phyloP scores from a whole-genome alignment of 2,797 vertebrate species.

The Delichon dasypus region DNA sequence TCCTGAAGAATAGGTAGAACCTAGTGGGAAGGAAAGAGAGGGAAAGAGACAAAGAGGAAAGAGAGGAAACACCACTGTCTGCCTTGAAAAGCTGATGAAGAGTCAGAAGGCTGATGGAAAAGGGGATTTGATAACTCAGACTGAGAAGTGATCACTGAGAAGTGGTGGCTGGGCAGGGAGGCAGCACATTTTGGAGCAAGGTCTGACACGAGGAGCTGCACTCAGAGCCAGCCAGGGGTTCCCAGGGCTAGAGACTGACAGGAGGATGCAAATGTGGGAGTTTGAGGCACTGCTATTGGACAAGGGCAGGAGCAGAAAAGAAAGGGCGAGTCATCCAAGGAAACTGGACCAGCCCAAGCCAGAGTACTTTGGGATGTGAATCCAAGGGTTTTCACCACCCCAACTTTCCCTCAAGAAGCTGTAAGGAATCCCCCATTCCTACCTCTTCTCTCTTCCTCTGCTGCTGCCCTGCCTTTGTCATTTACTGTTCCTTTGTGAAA shows the following conservation, averaged over 20 bases:
- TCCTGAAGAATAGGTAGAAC: background rate
- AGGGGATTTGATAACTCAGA: background rate
- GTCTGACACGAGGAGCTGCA: background rate
- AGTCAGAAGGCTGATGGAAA: background rate
- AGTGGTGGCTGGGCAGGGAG: background rate
- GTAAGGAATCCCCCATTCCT: background rate
- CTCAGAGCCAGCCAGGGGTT: background rate
- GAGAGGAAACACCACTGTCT: background rate
- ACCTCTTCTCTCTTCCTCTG: background rate
- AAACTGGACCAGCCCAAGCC: fast-evolving
- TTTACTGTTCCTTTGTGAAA: background rate
- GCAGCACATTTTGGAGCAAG: background rate
- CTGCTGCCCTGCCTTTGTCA: background rate
- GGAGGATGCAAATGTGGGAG: background rate
- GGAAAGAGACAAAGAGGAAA: background rate
- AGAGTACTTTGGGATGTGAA: background rate
- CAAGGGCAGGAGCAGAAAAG: background rate
- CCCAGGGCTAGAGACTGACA: background rate
- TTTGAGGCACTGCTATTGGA: background rate
- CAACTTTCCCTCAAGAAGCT: background rate
- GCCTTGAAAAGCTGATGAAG: background rate
- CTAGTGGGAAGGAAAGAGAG: background rate
- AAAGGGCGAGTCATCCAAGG: background rate
- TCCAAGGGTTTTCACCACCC: background rate
- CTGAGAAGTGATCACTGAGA: background rate